These are phyloP conservation scores for Psephotus haematonotus DNA, from an alignment of 2,113 vertebrate species.

Conservation along the genomic window DNA sequence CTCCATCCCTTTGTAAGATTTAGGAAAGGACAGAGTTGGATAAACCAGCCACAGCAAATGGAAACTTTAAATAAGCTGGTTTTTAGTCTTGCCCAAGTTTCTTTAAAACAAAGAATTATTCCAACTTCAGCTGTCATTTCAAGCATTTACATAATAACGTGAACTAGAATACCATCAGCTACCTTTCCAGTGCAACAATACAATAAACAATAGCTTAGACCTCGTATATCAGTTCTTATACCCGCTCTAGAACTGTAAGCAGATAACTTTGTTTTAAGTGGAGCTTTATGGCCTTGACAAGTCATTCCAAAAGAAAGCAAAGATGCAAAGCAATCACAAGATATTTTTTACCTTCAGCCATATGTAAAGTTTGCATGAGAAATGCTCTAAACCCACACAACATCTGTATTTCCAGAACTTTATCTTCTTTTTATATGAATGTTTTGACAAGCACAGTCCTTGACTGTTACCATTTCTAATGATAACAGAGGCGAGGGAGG, in stretches of 20 bases:
- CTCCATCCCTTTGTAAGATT: not conserved
- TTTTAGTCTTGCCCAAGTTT: not conserved
- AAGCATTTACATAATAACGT: not conserved
- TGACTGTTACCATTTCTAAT: not conserved
- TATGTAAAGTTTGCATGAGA: not conserved
- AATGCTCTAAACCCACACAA: not conserved
- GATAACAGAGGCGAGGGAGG: not conserved
- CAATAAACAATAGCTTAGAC: not conserved
- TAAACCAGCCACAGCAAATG: not conserved
- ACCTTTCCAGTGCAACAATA: not conserved
- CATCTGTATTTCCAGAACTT: not conserved
- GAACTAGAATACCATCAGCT: not conserved
- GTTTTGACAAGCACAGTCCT: not conserved
- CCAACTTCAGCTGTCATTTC: not conserved
- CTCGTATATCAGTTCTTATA: not conserved
- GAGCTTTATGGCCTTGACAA: not conserved
- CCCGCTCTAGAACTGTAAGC: not conserved
- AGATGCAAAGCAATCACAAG: not conserved
- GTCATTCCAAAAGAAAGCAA: not conserved
- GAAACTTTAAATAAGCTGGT: not conserved
- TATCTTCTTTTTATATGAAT: not conserved
- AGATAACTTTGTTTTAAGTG: not conserved
- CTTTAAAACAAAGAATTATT: not conserved
- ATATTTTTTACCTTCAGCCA: not conserved
- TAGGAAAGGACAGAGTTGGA: not conserved